Evolutionary conservation across 2,888 invertebrate species (phyloP).

Genomic region (Tenthredo livida): DNA sequence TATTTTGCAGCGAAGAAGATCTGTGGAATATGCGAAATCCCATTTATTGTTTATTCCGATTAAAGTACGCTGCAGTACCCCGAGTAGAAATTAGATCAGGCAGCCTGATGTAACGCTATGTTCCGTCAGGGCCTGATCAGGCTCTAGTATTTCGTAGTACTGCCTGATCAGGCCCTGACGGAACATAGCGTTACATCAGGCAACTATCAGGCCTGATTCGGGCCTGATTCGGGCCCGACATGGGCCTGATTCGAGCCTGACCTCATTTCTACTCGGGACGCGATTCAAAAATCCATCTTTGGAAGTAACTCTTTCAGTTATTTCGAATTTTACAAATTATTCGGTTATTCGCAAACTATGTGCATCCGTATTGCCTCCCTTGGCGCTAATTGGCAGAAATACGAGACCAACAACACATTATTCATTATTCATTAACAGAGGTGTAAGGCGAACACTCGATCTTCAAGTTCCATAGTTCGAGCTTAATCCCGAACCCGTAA

Average conservation of each 20-base stretch:
- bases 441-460: not conserved
- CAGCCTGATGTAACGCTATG: too few species aligned
- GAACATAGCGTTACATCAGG: too few species aligned
- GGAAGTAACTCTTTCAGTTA: not conserved
- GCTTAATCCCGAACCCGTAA: not conserved
- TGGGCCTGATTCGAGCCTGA: too few species aligned
- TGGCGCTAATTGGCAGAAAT: not conserved
- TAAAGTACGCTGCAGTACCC: too few species aligned
- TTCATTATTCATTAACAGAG: conserved; percentile 28
- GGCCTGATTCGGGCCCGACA: too few species aligned
- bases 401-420: not conserved
- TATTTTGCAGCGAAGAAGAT: not conserved
- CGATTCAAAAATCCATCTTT: too few species aligned
- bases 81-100: too few species aligned
- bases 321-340: not conserved
- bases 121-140: too few species aligned
- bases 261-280: too few species aligned
- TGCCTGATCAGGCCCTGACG: too few species aligned
- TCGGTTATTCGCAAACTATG: not conserved
- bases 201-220: too few species aligned
- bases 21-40: not conserved
- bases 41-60: not conserved
- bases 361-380: not conserved
- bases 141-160: too few species aligned
- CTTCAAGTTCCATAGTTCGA: conserved; percentile 7